These are phyloP conservation scores for Saguinus imperator DNA, from an alignment of 2,113 vertebrate genomes.

Conservation along the genomic window DNA sequence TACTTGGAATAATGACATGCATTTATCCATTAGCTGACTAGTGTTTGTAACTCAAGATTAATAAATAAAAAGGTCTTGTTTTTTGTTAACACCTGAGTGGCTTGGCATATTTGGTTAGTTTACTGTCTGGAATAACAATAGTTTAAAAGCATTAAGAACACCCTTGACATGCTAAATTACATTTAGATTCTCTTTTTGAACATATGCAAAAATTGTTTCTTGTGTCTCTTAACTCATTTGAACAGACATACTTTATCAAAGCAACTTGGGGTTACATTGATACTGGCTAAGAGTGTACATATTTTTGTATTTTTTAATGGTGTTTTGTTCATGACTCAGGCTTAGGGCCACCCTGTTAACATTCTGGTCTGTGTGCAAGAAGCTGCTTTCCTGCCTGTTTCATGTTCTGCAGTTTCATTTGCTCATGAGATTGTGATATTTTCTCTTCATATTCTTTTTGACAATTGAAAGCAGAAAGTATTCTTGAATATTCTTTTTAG, in stretches of 20 bases:
- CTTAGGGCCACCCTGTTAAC: neutral
- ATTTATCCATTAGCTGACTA: constrained; percentile 17
- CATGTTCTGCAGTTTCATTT: neutral
- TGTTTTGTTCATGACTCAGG: neutral
- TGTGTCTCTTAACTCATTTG: neutral
- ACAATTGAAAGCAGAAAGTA: neutral
- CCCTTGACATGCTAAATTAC: neutral
- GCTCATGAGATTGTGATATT: neutral
- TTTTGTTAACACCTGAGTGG: constrained; percentile 7
- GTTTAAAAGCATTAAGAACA: neutral
- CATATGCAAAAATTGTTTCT: neutral
- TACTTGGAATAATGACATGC: neutral
- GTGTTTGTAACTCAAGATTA: neutral
- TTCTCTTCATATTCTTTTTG: neutral
- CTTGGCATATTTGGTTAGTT: neutral
- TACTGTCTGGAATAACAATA: neutral
- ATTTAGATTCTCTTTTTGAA: neutral
- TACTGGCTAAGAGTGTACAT: neutral
- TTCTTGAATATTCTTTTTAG: neutral
- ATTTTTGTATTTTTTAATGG: neutral
- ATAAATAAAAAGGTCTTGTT: neutral
- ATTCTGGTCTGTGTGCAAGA: neutral
- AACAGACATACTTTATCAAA: neutral
- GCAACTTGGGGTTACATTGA: neutral
- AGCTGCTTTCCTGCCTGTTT: neutral